These are phyloP conservation scores for Plumapathes pennacea DNA, from an alignment of 92 coral and sea anemone species.

Conservation along the genomic window DNA sequence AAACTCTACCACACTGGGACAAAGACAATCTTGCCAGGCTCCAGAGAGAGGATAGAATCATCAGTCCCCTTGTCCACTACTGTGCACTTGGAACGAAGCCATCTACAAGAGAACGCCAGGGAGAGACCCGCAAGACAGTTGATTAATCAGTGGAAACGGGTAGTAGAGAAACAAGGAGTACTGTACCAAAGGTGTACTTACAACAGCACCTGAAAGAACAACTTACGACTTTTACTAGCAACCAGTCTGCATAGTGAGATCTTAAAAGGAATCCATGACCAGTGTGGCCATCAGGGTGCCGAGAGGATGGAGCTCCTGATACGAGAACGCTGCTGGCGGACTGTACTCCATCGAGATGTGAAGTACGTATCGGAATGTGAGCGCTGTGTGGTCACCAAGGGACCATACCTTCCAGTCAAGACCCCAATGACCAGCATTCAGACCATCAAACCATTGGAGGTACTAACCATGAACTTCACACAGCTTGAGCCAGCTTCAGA, in stretches of 20 bases:
- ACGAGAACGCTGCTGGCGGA: conserved; percentile 21
- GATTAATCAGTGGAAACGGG: conserved; percentile 28
- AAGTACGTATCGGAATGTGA: conserved; percentile 24
- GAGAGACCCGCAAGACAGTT: conserved; percentile 3
- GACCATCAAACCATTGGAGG: conserved; percentile 36
- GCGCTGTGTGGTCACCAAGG: conserved; percentile 25
- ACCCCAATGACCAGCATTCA: conserved; percentile 33
- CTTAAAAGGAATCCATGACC: conserved; percentile 8
- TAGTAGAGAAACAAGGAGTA: conserved; percentile 28
- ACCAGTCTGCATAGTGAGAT: conserved; percentile 3
- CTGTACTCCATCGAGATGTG: conserved; percentile 9
- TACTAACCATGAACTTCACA: conserved; percentile 54
- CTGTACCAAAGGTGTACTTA: conserved; percentile 30
- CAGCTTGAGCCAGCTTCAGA: conserved; percentile 26
- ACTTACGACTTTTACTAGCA: conserved; percentile 6
- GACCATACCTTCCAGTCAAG: conserved; percentile 21
- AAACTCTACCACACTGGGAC: conserved; percentile 15
- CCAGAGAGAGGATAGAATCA: conserved; percentile 16
- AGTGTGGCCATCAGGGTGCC: conserved; percentile 29
- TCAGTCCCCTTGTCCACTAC: conserved; percentile 5
- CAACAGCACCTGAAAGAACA: conserved; percentile 10
- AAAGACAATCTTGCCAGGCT: conserved; percentile 11
- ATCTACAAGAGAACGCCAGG: not conserved
- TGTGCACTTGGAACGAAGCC: conserved; percentile 8
- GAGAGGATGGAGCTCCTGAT: conserved; percentile 22